Evolutionary conservation across 1,140 invertebrate species (phyloP), one percentile per base, ranked within the genome.

Genomic region (Aporrectodea caliginosa): DNA sequence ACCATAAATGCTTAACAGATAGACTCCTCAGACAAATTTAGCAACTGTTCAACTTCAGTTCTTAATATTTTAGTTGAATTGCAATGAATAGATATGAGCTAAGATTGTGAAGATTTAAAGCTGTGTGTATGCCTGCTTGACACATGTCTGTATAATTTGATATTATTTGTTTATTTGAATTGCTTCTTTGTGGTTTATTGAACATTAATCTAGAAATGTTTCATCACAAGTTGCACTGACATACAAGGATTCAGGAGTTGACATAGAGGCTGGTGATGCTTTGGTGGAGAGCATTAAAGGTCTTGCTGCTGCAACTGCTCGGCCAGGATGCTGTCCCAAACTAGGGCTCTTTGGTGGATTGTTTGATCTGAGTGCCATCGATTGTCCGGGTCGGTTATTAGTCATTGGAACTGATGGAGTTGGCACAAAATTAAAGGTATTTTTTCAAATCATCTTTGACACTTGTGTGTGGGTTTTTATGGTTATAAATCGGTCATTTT

Each of bases 391-490:
- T 82, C 95, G 95, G 0, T 89, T 97, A 1, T 89, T 99, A 1
- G 95, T 98, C 1, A 95, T 96, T 81, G 95, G 95, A 1, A 96
- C 97, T 1, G 97, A 98, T 89, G 97, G 97, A 27, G 96, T 99
- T 32, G 97, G 98, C 69, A 98, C 96, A 0, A 99, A 99, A 90
- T 89, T 94, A 70, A 97, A 93, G 91, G 95, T 93, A n/a, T n/a
- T n/a, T n/a, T n/a, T n/a, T n/a, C n/a, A n/a, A n/a, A n/a, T n/a
- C n/a, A n/a, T n/a, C n/a, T n/a, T n/a, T n/a, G n/a, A n/a, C n/a
- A n/a, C n/a, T n/a, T n/a, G n/a, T n/a, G n/a, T n/a, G n/a, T n/a
- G n/a, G n/a, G n/a, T n/a, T n/a, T n/a, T n/a, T n/a, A n/a, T n/a
- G n/a, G n/a, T n/a, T n/a, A n/a, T n/a, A n/a, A n/a, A n/a, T n/a